These are phyloP conservation scores for Damaliscus lunatus DNA, from an alignment of 2,113 vertebrate genomes.

Conservation along the genomic window DNA sequence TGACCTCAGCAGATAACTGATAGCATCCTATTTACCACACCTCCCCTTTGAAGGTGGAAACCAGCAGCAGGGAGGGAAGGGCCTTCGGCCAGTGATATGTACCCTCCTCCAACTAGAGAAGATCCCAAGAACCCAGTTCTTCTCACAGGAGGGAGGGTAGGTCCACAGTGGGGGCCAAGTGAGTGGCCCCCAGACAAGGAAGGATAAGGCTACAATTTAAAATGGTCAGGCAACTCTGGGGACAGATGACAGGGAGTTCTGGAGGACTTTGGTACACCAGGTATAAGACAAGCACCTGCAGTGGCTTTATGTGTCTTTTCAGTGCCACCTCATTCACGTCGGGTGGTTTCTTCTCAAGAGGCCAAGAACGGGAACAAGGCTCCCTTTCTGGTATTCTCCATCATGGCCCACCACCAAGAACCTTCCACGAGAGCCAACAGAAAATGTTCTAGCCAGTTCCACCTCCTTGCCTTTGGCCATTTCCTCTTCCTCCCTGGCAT, in stretches of 20 bases:
- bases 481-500: neutral
- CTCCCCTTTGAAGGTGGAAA: neutral
- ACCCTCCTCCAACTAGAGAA: neutral
- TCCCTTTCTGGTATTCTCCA: neutral
- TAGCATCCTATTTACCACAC: neutral
- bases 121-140: neutral
- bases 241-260: neutral
- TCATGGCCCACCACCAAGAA: neutral
- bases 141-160: neutral
- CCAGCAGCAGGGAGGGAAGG: neutral
- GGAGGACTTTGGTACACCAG: neutral
- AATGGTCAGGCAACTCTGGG: neutral
- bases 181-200: neutral
- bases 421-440: neutral
- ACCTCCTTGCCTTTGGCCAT: neutral
- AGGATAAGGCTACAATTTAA: neutral
- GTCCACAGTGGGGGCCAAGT: neutral
- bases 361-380: neutral
- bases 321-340: neutral
- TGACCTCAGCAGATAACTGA: neutral
- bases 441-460: neutral
- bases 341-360: neutral
- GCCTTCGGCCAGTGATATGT: fast-evolving
- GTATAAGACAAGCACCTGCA: neutral
- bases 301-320: neutral